Percentiles rank a stretch among this genome's conserved stretches.
phyloP scores from a whole-genome alignment of 2,113 vertebrate species.

The Casuarius casuarius region DNA sequence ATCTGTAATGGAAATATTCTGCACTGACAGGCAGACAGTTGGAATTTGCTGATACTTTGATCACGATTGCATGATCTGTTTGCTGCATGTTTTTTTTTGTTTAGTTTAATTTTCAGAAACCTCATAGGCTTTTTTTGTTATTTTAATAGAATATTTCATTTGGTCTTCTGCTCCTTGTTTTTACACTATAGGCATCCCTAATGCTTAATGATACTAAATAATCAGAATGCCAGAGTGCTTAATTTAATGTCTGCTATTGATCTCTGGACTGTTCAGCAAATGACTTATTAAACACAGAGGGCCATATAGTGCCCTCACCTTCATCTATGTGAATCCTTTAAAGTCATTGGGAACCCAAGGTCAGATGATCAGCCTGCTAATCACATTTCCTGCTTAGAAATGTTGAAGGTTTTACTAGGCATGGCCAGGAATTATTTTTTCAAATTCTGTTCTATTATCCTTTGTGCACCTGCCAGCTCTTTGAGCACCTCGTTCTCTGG shows the following conservation, averaged over 20 bases:
- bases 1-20: constrained; percentile 66
- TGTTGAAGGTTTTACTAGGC: neutral
- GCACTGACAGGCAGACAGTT: constrained; percentile 2
- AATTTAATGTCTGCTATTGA: constrained; percentile 58
- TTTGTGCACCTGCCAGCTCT: neutral
- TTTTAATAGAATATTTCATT: constrained; percentile 60
- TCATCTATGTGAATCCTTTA: neutral
- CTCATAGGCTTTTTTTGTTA: neutral
- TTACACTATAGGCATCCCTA: constrained; percentile 61
- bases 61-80: constrained; percentile 38
- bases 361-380: neutral
- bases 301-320: neutral
- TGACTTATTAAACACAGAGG: constrained; percentile 4
- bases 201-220: constrained; percentile 66
- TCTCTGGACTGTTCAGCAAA: constrained; percentile 33
- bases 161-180: constrained; percentile 61
- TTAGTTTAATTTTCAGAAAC: constrained; percentile 67
- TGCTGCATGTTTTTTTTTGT: constrained; percentile 20
- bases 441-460: neutral
- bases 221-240: constrained; percentile 65
- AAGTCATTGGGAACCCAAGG: neutral
- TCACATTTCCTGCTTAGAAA: neutral
- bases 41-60: constrained; percentile 57
- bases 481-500: neutral
- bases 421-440: neutral